A percentile compares a stretch with the other conserved stretches of the same genome.
phyloP scores from a whole-genome alignment of 2,888 invertebrate species.

The Lasioglossum oenotherae region DNA sequence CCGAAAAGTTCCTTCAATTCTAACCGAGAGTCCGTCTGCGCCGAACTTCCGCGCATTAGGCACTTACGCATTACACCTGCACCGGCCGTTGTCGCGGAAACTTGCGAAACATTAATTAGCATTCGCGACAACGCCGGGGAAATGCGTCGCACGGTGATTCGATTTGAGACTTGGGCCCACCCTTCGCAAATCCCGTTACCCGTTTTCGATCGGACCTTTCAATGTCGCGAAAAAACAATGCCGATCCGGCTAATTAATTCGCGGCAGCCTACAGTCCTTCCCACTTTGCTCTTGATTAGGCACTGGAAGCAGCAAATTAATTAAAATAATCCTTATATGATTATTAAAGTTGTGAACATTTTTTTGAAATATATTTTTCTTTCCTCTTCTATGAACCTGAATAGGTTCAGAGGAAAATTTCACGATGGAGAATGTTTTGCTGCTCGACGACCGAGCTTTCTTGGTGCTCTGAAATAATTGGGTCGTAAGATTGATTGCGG shows the following conservation, averaged over 20 bases:
- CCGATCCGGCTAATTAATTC: neutral
- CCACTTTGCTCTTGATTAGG: neutral
- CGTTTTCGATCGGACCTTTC: neutral
- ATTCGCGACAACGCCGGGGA: conserved; percentile 58
- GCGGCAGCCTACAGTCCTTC: neutral
- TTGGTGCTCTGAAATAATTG: neutral
- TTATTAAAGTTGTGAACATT: too few species aligned
- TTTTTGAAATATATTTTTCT: too few species aligned
- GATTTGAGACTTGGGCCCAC: conserved; percentile 38
- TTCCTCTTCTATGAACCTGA: too few species aligned
- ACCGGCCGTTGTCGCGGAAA: conserved; percentile 68
- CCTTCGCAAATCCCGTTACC: conserved; percentile 9
- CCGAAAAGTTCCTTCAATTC: conserved; percentile 79
- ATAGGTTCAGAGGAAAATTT: neutral
- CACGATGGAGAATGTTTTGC: neutral
- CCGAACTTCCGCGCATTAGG: conserved; percentile 69
- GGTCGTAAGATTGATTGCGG: neutral
- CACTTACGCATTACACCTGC: conserved; percentile 73
- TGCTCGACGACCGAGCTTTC: neutral
- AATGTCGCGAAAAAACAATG: neutral
- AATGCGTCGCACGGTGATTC: conserved; percentile 55
- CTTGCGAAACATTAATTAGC: conserved; percentile 72
- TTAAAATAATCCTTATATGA: too few species aligned
- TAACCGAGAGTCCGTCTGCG: conserved; percentile 76
- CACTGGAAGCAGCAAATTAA: too few species aligned